A percentile compares a stretch with the other conserved stretches of the same genome.
phyloP scores from a whole-genome alignment of 2,888 invertebrate genomes.

The Rhingia campestris region DNA sequence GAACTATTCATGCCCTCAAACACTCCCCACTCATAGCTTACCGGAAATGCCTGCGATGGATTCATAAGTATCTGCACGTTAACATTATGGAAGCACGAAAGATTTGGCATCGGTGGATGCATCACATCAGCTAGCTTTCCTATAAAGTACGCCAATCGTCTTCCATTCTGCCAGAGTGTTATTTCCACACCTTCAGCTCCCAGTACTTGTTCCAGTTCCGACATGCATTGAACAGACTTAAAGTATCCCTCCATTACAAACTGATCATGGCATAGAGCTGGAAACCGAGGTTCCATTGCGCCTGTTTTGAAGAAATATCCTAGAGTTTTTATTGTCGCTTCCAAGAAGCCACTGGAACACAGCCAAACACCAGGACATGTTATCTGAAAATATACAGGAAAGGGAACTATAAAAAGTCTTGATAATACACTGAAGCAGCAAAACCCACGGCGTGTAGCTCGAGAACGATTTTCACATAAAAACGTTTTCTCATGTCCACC shows the following conservation, averaged over 20 bases:
- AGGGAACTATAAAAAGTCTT: conserved; percentile 22
- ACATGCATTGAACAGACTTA: conserved; percentile 77
- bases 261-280: conserved; percentile 80
- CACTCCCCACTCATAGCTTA: conserved; percentile 42
- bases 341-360: conserved; percentile 80
- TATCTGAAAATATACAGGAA: conserved; percentile 76
- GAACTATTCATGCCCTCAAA: background rate
- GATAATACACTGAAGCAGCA: background rate
- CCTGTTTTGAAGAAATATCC: conserved; percentile 82
- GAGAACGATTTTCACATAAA: conserved; percentile 79
- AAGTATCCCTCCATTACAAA: conserved; percentile 82
- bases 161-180: conserved; percentile 81
- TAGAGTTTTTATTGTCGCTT: conserved; percentile 80
- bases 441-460: conserved; percentile 80
- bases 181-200: conserved; percentile 79
- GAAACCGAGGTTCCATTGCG: conserved; percentile 81
- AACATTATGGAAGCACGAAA: conserved; percentile 78
- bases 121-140: conserved; percentile 80
- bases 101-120: conserved; percentile 77
- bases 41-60: conserved; percentile 81
- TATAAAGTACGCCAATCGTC: conserved; percentile 80
- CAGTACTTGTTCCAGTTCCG: conserved; percentile 78
- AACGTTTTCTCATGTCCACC: conserved; percentile 75
- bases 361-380: conserved; percentile 83
- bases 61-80: conserved; percentile 81